Evolutionary conservation across 1,140 invertebrate genomes (phyloP).

Genomic region (Pissodes strobi): DNA sequence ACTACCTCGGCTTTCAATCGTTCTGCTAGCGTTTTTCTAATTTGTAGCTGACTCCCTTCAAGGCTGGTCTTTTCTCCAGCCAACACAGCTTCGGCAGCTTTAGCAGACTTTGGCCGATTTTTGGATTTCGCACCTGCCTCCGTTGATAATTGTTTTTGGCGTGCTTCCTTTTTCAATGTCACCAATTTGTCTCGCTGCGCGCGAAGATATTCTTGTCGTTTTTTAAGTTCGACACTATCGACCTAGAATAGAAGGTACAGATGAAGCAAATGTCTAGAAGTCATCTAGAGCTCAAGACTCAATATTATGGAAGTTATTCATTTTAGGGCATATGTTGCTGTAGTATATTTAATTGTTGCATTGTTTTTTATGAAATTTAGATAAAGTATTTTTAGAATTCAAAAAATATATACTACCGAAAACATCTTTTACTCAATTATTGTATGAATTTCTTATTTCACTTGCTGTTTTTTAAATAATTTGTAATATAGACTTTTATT

Average conservation of each 20-base stretch:
- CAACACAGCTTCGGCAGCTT: constrained; percentile 68
- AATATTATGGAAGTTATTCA: no score
- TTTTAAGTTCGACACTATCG: constrained; percentile 70
- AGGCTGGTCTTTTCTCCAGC: constrained; percentile 55
- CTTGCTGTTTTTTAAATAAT: no score
- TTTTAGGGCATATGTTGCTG: no score
- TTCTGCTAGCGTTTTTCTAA: constrained; percentile 80
- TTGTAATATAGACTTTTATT: no score
- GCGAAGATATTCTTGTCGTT: constrained; percentile 81
- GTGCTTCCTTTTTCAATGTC: constrained; percentile 82
- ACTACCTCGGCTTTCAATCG: constrained; percentile 80
- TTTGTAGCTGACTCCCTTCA: constrained; percentile 68
- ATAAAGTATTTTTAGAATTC: no score
- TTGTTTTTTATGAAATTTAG: no score
- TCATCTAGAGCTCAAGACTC: no score
- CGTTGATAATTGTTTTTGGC: constrained; percentile 73
- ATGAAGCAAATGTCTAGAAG: no score
- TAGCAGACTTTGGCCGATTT: constrained; percentile 69
- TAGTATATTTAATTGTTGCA: no score
- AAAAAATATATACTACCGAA: no score
- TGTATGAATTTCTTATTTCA: no score
- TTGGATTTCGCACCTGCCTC: constrained; percentile 50
- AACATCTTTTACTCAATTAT: no score
- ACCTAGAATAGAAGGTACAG: constrained; percentile 52
- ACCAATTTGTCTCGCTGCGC: constrained; percentile 88